Percentiles rank a stretch among this genome's conserved stretches.
Evolutionary conservation across 1,140 invertebrate genomes (phyloP).

Genomic region (Panulirus ornatus): DNA sequence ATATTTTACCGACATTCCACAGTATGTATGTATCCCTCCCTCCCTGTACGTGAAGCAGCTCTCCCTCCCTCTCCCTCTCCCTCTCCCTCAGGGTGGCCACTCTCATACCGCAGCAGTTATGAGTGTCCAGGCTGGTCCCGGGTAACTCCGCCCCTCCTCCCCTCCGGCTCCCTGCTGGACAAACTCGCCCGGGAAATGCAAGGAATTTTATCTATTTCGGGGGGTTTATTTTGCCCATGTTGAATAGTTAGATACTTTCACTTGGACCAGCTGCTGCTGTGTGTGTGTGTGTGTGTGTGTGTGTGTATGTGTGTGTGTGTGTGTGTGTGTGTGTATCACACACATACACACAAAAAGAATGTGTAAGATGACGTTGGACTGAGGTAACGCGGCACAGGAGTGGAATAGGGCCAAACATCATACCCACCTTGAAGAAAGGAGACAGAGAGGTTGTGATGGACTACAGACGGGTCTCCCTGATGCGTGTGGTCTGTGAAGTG

Average conservation of each 20-base stretch:
- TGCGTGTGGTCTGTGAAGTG: too few relatives aligned
- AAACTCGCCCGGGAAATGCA: constrained; percentile 28
- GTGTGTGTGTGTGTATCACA: neutral
- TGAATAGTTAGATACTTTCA: constrained; percentile 35
- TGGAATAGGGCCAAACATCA: too few relatives aligned
- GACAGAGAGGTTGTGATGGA: too few relatives aligned
- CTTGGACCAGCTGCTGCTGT: neutral
- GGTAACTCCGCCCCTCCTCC: neutral
- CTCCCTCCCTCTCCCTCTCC: constrained; percentile 24
- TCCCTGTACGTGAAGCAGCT: too few relatives aligned
- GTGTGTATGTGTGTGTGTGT: constrained; percentile 5
- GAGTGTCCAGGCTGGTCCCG: neutral
- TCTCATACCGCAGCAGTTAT: constrained; percentile 20
- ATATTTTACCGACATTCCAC: too few relatives aligned
- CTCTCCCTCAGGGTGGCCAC: constrained; percentile 2
- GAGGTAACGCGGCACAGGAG: too few relatives aligned
- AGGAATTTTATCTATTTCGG: constrained; percentile 30
- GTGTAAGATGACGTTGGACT: too few relatives aligned
- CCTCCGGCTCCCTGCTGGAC: neutral
- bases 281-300: constrained; percentile 34
- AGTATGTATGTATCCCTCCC: constrained; percentile 10
- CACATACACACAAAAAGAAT: neutral
- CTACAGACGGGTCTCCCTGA: too few relatives aligned
- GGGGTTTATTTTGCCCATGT: constrained; percentile 13
- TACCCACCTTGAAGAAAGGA: too few relatives aligned